Evolutionary conservation across 2,113 vertebrate species (phyloP).

Genomic region (Tragelaphus imberbis): DNA sequence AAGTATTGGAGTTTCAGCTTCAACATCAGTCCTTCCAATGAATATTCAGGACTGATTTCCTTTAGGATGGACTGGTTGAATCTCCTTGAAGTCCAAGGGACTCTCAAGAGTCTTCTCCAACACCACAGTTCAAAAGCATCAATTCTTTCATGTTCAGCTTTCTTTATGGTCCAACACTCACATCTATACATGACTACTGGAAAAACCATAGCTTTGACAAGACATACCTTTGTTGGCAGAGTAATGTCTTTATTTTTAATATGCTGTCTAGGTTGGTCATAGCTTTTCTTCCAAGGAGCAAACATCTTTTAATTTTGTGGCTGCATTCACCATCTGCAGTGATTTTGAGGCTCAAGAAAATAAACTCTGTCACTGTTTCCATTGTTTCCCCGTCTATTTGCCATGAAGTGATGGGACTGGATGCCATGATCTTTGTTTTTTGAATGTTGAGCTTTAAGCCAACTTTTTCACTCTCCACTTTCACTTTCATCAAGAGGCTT

Average conservation of each 20-base stretch:
- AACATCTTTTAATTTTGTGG: not conserved
- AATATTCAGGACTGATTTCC: not conserved
- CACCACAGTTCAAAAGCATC: not conserved
- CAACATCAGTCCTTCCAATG: not conserved
- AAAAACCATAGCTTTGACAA: not conserved
- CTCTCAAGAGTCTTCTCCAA: not conserved
- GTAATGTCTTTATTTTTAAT: not conserved
- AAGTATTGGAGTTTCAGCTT: not conserved
- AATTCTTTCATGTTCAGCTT: not conserved
- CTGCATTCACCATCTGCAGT: not conserved
- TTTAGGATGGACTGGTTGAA: not conserved
- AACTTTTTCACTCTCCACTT: not conserved
- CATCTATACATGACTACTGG: not conserved
- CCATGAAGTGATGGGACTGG: not conserved
- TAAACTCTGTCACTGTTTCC: not conserved
- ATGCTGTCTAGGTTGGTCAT: not conserved
- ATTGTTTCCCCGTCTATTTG: not conserved
- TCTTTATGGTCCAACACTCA: not conserved
- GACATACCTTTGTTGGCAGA: not conserved
- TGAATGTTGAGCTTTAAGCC: not conserved
- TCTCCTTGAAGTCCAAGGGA: not conserved
- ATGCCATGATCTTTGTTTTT: not conserved
- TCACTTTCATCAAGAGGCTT: no score
- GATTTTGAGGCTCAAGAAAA: not conserved
- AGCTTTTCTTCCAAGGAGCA: not conserved